phyloP scores from a whole-genome alignment of 2,113 vertebrate species.

The Willisornis vidua region DNA sequence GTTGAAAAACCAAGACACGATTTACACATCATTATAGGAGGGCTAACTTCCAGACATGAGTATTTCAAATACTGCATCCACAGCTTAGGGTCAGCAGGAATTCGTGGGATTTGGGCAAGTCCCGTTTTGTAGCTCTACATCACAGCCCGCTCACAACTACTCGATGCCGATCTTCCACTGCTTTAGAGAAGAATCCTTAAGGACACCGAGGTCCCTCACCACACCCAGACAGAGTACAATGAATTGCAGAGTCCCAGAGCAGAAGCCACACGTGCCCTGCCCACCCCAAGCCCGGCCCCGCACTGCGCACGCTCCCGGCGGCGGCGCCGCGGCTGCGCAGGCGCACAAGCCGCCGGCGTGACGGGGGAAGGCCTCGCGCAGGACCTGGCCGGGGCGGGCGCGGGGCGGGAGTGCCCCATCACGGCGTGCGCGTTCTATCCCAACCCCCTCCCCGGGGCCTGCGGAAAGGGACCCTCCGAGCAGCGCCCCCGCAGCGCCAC shows the following conservation, averaged over 20 bases:
- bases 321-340: background rate
- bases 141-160: background rate
- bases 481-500: background rate
- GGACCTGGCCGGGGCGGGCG: too few species aligned
- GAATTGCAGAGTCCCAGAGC: accelerated
- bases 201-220: accelerated
- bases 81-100: accelerated
- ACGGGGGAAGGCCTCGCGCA: accelerated
- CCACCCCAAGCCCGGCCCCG: background rate
- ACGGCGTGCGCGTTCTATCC: too few species aligned
- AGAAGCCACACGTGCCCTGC: too few species aligned
- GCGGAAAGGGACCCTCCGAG: background rate
- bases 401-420: background rate
- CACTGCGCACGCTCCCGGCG: background rate
- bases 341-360: accelerated
- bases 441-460: background rate
- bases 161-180: accelerated
- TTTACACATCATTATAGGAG: accelerated
- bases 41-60: background rate
- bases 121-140: accelerated
- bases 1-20: background rate
- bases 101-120: accelerated
- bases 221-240: accelerated
- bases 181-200: background rate
- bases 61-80: background rate